Percentiles rank a stretch among this genome's conserved stretches.
Evolutionary conservation across 1,140 invertebrate genomes (phyloP).

Genomic region (Bicyclus anynana): DNA sequence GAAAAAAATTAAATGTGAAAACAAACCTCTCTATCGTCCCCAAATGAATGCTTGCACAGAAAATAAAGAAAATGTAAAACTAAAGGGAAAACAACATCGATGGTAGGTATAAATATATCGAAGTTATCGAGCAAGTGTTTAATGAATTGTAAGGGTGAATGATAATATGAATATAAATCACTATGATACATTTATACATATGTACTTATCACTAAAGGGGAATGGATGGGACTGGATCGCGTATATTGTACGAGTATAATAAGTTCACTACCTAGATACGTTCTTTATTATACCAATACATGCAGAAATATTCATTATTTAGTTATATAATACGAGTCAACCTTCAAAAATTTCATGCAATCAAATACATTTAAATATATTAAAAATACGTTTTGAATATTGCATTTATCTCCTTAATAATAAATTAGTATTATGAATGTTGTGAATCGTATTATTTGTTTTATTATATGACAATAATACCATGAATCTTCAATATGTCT

Average conservation of each 20-base stretch:
- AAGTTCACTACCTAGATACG: not conserved
- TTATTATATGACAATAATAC: too few species aligned
- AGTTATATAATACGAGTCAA: too few species aligned
- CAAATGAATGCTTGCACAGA: slow-evolving; percentile 78
- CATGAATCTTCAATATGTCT: too few species aligned
- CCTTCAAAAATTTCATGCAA: too few species aligned
- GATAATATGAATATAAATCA: slow-evolving; percentile 1
- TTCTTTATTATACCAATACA: not conserved
- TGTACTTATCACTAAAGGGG: not conserved
- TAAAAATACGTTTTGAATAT: too few species aligned
- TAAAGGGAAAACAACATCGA: slow-evolving; percentile 34
- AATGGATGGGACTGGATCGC: not conserved
- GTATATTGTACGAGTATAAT: not conserved
- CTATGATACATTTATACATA: not conserved
- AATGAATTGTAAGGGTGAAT: slow-evolving; percentile 8
- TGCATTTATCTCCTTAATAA: too few species aligned
- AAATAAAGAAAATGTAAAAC: slow-evolving; percentile 45
- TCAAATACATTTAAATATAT: too few species aligned
- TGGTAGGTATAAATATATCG: not conserved
- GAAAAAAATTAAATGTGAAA: slow-evolving; percentile 45
- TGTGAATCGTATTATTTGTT: too few species aligned
- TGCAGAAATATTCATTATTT: not conserved
- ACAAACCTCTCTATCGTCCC: slow-evolving; percentile 79
- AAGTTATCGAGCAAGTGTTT: not conserved
- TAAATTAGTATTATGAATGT: too few species aligned